Conservation (phyloP, 2,888 invertebrate species). For the Agrotis clavis region DNA sequence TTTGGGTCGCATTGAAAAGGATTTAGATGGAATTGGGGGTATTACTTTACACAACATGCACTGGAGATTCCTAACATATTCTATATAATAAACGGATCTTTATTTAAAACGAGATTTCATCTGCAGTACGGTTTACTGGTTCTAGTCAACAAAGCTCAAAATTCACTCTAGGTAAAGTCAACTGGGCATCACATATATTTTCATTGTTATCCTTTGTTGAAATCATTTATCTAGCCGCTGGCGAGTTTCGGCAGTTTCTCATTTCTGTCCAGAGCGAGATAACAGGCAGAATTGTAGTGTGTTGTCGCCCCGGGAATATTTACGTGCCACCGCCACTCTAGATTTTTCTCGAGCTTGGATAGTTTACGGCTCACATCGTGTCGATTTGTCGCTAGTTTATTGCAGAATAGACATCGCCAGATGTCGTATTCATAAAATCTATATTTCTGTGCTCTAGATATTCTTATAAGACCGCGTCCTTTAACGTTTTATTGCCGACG, state of each 20-base stretch:
- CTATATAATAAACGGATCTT: slow-evolving; percentile 17
- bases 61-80: slow-evolving; percentile 24
- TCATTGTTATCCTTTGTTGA: slow-evolving; percentile 38
- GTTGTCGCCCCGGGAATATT: slow-evolving; percentile 68
- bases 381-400: slow-evolving; percentile 30
- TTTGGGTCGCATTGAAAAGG: slow-evolving; percentile 49
- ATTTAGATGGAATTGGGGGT: slow-evolving; percentile 45
- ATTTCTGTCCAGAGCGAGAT: slow-evolving; percentile 72
- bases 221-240: slow-evolving; percentile 41
- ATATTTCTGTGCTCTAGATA: slow-evolving; percentile 24
- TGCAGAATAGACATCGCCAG: slow-evolving; percentile 8
- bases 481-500: slow-evolving; percentile 32
- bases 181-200: slow-evolving; percentile 15
- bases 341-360: slow-evolving; percentile 69
- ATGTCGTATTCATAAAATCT: slow-evolving; percentile 35
- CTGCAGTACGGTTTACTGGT: slow-evolving; percentile 16
- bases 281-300: slow-evolving; percentile 77
- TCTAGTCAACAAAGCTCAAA: slow-evolving; percentile 24
- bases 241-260: slow-evolving; percentile 66
- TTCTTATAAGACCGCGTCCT: slow-evolving; percentile 21
- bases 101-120: slow-evolving; percentile 12
- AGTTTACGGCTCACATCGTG: slow-evolving; percentile 57
- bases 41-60: slow-evolving; percentile 33
- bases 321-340: slow-evolving; percentile 60
- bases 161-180: slow-evolving; percentile 1